Conservation (phyloP, 2,888 invertebrate genomes). For the Vesta saturnalis region DNA sequence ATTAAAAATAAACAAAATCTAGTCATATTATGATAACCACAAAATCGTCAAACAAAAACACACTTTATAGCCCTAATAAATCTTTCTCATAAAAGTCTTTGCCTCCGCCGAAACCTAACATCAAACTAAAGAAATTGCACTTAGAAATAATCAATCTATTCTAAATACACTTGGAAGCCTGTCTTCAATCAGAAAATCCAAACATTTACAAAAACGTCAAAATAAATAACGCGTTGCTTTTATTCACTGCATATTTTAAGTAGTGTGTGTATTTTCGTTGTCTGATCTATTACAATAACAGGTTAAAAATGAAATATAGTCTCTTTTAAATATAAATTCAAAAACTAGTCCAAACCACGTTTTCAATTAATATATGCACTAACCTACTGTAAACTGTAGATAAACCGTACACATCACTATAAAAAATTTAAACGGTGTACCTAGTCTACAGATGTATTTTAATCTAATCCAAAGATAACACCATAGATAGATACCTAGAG, state of each 20-base stretch:
- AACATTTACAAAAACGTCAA: slow-evolving; percentile 60
- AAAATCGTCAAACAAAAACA: slow-evolving; percentile 41
- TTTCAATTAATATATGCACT: not conserved
- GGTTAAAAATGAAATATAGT: slow-evolving; percentile 26
- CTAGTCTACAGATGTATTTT: slow-evolving; percentile 38
- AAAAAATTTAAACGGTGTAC: slow-evolving; percentile 30
- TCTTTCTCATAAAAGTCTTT: slow-evolving; percentile 30
- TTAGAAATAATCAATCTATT: slow-evolving; percentile 54
- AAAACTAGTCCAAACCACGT: not conserved
- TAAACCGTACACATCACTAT: slow-evolving; percentile 11
- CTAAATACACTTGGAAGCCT: slow-evolving; percentile 52
- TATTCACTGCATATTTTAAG: slow-evolving; percentile 51
- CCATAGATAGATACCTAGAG: slow-evolving; percentile 32
- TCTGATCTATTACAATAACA: slow-evolving; percentile 37
- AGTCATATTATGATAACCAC: slow-evolving; percentile 49
- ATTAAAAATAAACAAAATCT: slow-evolving; percentile 46
- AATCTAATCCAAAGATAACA: slow-evolving; percentile 44
- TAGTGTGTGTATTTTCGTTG: slow-evolving; percentile 41
- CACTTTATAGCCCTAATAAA: slow-evolving; percentile 43
- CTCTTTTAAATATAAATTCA: not conserved
- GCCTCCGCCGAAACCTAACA: slow-evolving; percentile 22
- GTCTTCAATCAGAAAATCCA: slow-evolving; percentile 59
- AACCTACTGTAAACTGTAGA: not conserved
- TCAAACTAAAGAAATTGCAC: slow-evolving; percentile 36
- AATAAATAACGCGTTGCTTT: slow-evolving; percentile 54